These are phyloP conservation scores for Lasiurus cinereus DNA, from an alignment of 2,113 vertebrate species.

Conservation along the genomic window DNA sequence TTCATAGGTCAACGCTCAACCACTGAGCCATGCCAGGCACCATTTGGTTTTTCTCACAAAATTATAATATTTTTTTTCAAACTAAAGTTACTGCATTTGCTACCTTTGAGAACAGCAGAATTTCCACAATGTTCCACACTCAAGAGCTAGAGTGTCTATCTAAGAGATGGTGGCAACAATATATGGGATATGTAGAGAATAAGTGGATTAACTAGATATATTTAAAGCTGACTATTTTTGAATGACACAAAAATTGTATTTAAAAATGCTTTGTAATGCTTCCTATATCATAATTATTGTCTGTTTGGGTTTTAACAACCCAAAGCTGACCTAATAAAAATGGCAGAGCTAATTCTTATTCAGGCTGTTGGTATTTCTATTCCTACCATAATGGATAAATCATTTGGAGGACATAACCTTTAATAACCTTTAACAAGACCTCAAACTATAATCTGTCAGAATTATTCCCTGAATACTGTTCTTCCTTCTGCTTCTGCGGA, in stretches of 20 bases:
- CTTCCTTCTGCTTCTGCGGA: constrained; percentile 7
- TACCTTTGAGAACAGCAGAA: neutral
- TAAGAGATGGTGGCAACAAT: neutral
- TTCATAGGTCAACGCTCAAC: too few relatives aligned
- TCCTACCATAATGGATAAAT: constrained; percentile 28
- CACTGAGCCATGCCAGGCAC: too few relatives aligned
- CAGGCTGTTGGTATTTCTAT: neutral
- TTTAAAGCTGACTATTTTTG: neutral
- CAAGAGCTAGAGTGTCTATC: neutral
- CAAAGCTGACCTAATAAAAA: constrained; percentile 8
- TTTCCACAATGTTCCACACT: neutral
- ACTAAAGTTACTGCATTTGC: neutral
- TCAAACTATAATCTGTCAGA: constrained; percentile 58
- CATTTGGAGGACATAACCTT: constrained; percentile 53
- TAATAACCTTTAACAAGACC: constrained; percentile 62
- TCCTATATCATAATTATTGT: constrained; percentile 9
- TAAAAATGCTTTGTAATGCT: neutral
- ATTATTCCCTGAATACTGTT: constrained; percentile 30
- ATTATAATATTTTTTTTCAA: neutral
- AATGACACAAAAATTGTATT: neutral
- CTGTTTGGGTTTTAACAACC: neutral
- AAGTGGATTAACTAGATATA: neutral
- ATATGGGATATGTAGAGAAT: neutral
- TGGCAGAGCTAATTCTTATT: constrained; percentile 11
- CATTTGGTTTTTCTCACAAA: neutral